These are phyloP conservation scores for Melanotaenia maccullochi DNA, from an alignment of 2,797 vertebrate species.

Conservation along the genomic window DNA sequence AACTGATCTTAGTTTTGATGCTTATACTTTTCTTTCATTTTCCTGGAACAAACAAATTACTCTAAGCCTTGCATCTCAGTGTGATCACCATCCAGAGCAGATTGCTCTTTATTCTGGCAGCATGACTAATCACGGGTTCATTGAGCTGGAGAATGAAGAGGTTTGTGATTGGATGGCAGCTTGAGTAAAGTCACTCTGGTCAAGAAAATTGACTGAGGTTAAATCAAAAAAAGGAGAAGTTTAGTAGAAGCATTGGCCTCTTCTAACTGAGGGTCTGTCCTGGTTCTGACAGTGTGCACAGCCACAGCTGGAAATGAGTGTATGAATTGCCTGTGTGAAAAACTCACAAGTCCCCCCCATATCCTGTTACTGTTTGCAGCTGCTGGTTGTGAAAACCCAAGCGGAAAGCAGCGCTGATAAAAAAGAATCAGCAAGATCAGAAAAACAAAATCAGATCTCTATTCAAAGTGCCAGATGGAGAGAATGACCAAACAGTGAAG, in stretches of 20 bases:
- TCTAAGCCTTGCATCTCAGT: constrained; percentile 12
- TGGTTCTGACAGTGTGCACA: constrained; percentile 21
- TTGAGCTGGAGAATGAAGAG: constrained; percentile 44
- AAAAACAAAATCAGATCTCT: constrained; percentile 43
- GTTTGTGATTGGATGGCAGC: constrained; percentile 47
- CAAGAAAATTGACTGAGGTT: constrained; percentile 27
- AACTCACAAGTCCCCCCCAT: constrained; percentile 10
- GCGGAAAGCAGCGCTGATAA: neutral
- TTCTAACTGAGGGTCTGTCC: neutral
- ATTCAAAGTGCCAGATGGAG: constrained; percentile 25
- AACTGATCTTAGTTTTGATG: neutral
- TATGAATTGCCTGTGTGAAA: constrained; percentile 13
- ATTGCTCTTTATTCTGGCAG: constrained; percentile 20
- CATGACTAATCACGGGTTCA: constrained; percentile 33
- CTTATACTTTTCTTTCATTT: neutral
- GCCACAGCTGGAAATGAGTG: constrained; percentile 15
- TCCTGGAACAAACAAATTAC: constrained; percentile 4
- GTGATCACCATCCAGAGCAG: constrained; percentile 34
- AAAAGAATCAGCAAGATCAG: constrained; percentile 23
- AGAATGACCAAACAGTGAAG: constrained; percentile 23
- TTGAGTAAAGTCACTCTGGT: constrained; percentile 13
- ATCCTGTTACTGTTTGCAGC: constrained; percentile 39
- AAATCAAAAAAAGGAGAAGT: constrained; percentile 19
- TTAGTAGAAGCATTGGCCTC: constrained; percentile 14
- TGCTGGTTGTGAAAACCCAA: constrained; percentile 14